Conservation (phyloP, 2,113 vertebrate species). For the Macrotis lagotis region DNA sequence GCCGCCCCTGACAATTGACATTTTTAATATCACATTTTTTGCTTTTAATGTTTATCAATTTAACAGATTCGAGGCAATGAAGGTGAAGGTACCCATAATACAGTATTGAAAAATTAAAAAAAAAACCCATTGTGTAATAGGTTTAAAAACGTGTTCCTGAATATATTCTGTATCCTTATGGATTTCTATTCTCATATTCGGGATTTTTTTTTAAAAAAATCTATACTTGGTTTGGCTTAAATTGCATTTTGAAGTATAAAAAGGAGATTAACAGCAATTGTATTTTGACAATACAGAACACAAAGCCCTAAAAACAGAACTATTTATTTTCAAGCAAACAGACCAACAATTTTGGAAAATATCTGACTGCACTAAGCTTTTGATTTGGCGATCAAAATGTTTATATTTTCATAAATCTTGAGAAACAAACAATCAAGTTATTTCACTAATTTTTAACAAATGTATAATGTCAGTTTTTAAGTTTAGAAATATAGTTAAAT, state of each 20-base stretch:
- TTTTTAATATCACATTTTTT: conserved; percentile 32
- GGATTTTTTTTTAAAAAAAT: neutral
- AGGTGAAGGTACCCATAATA: conserved; percentile 25
- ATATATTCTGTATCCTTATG: neutral
- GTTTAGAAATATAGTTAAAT: neutral
- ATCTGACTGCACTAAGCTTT: neutral
- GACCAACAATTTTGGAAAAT: neutral
- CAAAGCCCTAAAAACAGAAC: neutral
- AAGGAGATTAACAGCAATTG: neutral
- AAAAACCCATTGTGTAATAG: too few species aligned
- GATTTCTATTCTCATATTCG: neutral
- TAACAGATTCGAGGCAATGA: conserved; percentile 25
- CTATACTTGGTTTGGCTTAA: neutral
- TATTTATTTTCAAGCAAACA: neutral
- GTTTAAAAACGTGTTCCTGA: conserved; percentile 28
- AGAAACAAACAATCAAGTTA: neutral
- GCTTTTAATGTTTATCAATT: conserved; percentile 30
- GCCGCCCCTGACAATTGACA: too few species aligned
- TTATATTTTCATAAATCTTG: neutral
- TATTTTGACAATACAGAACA: neutral
- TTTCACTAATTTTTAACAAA: neutral
- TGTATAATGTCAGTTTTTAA: neutral
- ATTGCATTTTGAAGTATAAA: neutral
- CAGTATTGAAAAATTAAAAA: conserved; percentile 15
- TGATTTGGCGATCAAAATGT: neutral